A percentile compares a stretch with the other conserved stretches of the same genome.
phyloP scores from a whole-genome alignment of 2,888 invertebrate genomes.

The Drosophila birchii region DNA sequence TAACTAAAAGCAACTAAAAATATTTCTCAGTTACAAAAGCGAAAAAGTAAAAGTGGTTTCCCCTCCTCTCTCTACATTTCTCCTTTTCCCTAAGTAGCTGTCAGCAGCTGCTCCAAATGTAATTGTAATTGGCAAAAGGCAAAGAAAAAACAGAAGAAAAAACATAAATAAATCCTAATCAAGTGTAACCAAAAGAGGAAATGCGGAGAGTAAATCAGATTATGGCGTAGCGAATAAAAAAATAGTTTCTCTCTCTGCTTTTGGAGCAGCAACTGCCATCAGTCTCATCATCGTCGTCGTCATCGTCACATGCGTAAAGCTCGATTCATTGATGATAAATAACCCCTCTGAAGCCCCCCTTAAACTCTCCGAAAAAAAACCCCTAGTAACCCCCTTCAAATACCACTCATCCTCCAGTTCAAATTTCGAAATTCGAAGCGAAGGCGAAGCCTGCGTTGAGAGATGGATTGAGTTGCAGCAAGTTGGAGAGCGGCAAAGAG shows the following conservation, averaged over 20 bases:
- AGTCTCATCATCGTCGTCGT: conserved; percentile 32
- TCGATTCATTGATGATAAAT: conserved; percentile 69
- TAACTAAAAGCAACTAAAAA: conserved; percentile 27
- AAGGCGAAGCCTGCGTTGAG: conserved; percentile 12
- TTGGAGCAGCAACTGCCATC: conserved; percentile 11
- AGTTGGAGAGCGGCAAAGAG: conserved; percentile 11
- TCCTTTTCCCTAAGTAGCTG: conserved; percentile 37
- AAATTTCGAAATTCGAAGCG: conserved; percentile 66
- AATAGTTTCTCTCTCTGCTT: conserved; percentile 18
- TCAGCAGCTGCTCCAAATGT: conserved; percentile 68
- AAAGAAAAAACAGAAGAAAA: conserved; percentile 21
- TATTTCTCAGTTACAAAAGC: conserved; percentile 40
- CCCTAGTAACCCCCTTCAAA: not conserved
- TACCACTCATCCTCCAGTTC: conserved; percentile 34
- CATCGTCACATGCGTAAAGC: conserved; percentile 51
- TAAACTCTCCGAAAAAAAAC: not conserved
- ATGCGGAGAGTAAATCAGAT: conserved; percentile 44
- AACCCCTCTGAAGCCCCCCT: not conserved
- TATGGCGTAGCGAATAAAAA: conserved; percentile 32
- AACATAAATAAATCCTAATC: conserved; percentile 55
- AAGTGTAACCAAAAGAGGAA: conserved; percentile 44
- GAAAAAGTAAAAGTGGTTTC: conserved; percentile 67
- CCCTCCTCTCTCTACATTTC: not conserved
- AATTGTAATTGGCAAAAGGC: conserved; percentile 70
- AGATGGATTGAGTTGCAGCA: conserved; percentile 8